Conservation (phyloP, 1,140 invertebrate species). For the Drosophila ohnishii region DNA sequence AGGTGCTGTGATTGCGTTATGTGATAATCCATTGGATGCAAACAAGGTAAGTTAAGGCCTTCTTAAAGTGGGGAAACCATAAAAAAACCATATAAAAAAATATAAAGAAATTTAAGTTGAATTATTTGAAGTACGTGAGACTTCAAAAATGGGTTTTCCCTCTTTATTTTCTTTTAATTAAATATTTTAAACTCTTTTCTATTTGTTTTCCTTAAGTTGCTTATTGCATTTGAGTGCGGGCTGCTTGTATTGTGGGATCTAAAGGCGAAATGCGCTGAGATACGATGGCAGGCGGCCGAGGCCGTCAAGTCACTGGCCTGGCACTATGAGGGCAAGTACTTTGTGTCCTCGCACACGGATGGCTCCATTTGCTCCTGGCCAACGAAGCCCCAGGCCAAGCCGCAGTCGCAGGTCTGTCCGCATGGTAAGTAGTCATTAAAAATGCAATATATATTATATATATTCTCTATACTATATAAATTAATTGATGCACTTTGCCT, state of each 20-base stretch:
- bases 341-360: conserved; percentile 98
- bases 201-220: conserved; percentile 86
- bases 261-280: conserved; percentile 90
- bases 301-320: conserved; percentile 94
- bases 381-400: conserved; percentile 89
- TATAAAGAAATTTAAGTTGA: neutral
- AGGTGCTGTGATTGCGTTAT: conserved; percentile 96
- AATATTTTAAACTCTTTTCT: neutral
- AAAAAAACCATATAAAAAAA: neutral
- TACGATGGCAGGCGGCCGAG: conserved; percentile 91
- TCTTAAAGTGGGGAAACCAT: no score
- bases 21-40: conserved; percentile 97
- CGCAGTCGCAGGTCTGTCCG: conserved; percentile 92
- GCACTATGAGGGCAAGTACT: conserved; percentile 99
- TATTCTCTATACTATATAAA: neutral
- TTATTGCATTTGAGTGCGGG: conserved; percentile 98
- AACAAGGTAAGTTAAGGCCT: conserved; percentile 90
- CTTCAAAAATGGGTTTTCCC: neutral
- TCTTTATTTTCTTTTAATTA: no score
- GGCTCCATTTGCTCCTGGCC: conserved; percentile 97
- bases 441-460: neutral
- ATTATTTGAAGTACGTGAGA: neutral
- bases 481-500: conserved; percentile 8
- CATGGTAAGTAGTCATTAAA: conserved; percentile 89
- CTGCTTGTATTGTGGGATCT: conserved; percentile 98